Base-by-base conservation (phyloP, 2,888 invertebrate species). In the Campoletis raptor region DNA sequence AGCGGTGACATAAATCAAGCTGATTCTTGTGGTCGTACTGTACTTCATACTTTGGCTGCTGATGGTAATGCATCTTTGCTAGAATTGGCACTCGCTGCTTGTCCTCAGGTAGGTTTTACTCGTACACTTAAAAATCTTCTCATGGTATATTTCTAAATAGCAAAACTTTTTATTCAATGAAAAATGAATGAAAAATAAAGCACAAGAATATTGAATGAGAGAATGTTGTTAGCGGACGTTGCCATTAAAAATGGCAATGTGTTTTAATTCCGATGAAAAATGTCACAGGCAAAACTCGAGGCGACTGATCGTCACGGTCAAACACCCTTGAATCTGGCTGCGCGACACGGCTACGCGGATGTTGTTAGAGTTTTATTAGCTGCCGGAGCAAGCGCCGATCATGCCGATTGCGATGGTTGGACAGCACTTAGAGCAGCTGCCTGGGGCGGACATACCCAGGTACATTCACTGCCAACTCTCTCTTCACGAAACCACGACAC, bases 381-480 rank as follows among this genome's bases (percentile, higher is more conserved):
- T 85, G 96, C 96, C 15, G 96, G 96, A 24, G 96, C 97, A 3
- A 96, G 96, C 92, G 96, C 97, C 0, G 97, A 97, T 94, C 97
- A 97, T 92, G 97, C 97, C 9, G 97, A 97, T 94, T 96, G 96
- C 74, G 98, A 98, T 92, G 98, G 98, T 48, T 98, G 98, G 99
- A 98, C 98, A 48, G 97, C 98, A 18, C 95, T 98, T 70, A 95
- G 99, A 81, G 98, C 99, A 5, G 98, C 99, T 30, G 98, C 99
- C 15, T 99, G 99, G 99, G 99, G 98, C 72, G 99, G 99, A 0
- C 99, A 99, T 92, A 97, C 97, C 0, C 97, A 98, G 95, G 97
- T 96, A 92, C 94, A 89, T 89, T 89, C 87, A 89, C 90, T 89
- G 89, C 89, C 89, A 90, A 89, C 87, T 85, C 88, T 88, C 85